Evolutionary conservation across 2,888 invertebrate genomes (phyloP).

Genomic region (Drosophila longiperda): DNA sequence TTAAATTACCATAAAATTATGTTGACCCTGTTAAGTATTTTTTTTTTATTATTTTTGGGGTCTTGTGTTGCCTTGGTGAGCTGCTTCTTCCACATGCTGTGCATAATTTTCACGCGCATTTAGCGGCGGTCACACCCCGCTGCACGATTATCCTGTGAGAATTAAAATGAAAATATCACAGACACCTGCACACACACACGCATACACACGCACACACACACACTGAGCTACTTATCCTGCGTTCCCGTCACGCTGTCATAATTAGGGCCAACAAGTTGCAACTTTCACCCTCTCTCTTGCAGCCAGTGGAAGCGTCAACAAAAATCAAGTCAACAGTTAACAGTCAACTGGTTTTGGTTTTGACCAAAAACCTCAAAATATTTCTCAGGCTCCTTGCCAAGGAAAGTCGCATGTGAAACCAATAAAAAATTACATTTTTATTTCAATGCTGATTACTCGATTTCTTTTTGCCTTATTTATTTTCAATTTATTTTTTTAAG

Average conservation of each 20-base stretch:
- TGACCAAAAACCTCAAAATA: conserved; percentile 21
- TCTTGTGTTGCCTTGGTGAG: conserved; percentile 53
- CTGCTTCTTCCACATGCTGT: conserved; percentile 43
- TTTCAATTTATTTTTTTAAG: conserved; percentile 19
- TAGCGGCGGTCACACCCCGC: conserved; percentile 40
- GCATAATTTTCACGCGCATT: conserved; percentile 75
- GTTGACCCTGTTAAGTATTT: not conserved
- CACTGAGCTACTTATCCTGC: conserved; percentile 48
- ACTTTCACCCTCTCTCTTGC: conserved; percentile 67
- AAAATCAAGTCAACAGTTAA: conserved; percentile 65
- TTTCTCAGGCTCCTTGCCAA: conserved; percentile 59
- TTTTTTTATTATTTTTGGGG: not conserved
- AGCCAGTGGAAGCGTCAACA: not conserved
- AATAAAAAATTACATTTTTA: conserved; percentile 30
- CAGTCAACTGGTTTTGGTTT: conserved; percentile 63
- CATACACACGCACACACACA: not conserved
- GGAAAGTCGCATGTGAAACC: conserved; percentile 25
- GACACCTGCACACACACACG: conserved; percentile 49
- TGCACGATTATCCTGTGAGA: conserved; percentile 57
- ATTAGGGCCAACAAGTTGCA: conserved; percentile 55
- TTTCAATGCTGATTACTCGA: conserved; percentile 47
- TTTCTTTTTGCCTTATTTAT: conserved; percentile 18
- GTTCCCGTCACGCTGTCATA: conserved; percentile 47
- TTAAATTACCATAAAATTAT: conserved; percentile 72
- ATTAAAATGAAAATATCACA: conserved; percentile 35